Base-by-base conservation (phyloP, 2,888 invertebrate genomes). In the Electrophaes corylata region DNA sequence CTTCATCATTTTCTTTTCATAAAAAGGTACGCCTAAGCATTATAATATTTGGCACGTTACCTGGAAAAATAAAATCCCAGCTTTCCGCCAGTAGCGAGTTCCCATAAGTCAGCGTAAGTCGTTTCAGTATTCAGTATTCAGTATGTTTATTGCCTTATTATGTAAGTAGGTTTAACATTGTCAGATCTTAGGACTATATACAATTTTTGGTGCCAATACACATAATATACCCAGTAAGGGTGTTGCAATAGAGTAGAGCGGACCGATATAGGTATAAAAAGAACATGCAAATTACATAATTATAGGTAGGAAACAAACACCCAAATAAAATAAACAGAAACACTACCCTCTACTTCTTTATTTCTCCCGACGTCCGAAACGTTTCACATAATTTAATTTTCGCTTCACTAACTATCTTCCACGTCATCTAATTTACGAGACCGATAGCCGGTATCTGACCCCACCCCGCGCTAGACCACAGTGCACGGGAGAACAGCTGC, bases 371-470 rank as follows among this genome's bases (percentile, higher is more conserved):
- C 23, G 12, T 47, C 54, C 14, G n/a, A 45, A 39, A 31, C 55
- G 55, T 8, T 29, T 29, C 26, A 63, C 48, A 31, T 63, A 57
- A 63, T 55, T 62, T 60, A 35, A 61, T 63, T 60, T 58, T 48
- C 61, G 60, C 55, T 64, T 20, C 50, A 48, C 61, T 66, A 62
- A 63, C 55, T 60, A 66, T 66, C 63, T 57, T 58, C 49, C 33
- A 23, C 40, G 43, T 39, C 66, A 64, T 64, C 61, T 62, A 56
- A 64, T 62, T 66, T 64, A 66, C 57, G 61, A 52, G 48, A 44
- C 12, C 31, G 57, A 60, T 57, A 57, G 50, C 31, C 3, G 8
- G 18, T 10, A 29, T 10, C 26, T 1, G 26, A 8, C 26, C 10
- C 26, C 10, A 8, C 2, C 20, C 5, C 20, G 3, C 20, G 3